A percentile compares a stretch with the other conserved stretches of the same genome.
These are phyloP conservation scores for Lepidocolaptes lacrymiger DNA, from an alignment of 2,797 vertebrate species.

Conservation along the genomic window DNA sequence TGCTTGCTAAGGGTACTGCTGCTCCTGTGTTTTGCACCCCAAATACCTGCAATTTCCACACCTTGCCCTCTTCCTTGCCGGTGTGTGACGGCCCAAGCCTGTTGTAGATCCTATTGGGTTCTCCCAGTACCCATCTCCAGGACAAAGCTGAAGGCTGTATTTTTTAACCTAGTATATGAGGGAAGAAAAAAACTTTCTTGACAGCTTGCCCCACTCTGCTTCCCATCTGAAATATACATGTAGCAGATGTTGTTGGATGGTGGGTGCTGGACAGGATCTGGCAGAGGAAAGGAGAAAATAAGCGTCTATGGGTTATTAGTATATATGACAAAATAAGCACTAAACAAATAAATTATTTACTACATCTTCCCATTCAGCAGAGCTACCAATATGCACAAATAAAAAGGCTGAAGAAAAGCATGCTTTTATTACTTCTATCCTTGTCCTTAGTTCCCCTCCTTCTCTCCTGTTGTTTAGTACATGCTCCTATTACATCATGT, in stretches of 20 bases:
- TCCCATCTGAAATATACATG: background rate
- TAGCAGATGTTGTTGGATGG: background rate
- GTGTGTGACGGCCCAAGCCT: background rate
- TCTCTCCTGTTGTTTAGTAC: slow-evolving; percentile 31
- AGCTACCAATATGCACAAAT: background rate
- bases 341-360: background rate
- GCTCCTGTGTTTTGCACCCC: background rate
- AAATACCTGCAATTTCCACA: background rate
- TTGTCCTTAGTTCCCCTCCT: slow-evolving; percentile 43
- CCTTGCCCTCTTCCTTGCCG: background rate
- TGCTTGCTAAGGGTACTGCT: background rate
- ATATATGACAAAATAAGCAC: background rate
- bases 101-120: background rate
- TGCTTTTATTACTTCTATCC: background rate
- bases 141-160: background rate
- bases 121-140: background rate
- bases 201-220: background rate
- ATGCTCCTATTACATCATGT: slow-evolving; percentile 28
- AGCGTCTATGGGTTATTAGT: background rate
- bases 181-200: background rate
- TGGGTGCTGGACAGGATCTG: background rate
- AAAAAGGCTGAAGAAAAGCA: background rate
- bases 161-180: background rate
- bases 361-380: background rate
- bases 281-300: background rate